phyloP scores from a whole-genome alignment of 2,797 vertebrate species.

The Acanthornis magna region DNA sequence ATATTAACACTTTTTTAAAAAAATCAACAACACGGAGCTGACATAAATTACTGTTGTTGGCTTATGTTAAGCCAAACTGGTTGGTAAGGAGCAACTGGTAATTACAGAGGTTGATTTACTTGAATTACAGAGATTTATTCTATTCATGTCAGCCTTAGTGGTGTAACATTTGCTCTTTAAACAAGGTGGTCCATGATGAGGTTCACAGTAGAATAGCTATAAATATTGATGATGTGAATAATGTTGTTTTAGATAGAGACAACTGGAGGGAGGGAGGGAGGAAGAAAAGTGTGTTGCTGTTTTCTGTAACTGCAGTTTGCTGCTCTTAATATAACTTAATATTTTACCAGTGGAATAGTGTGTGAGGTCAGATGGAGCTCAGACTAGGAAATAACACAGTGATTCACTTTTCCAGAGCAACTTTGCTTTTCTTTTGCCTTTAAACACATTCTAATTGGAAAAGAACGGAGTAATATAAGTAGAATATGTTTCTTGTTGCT shows the following conservation, averaged over 20 bases:
- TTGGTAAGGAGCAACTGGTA: neutral
- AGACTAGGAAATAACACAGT: slow-evolving; percentile 19
- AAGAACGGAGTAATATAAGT: neutral
- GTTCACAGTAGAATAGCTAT: neutral
- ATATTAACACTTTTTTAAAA: neutral
- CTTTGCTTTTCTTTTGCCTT: neutral
- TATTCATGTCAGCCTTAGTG: neutral
- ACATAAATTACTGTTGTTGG: neutral
- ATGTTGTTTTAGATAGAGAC: neutral
- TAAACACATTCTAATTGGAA: neutral
- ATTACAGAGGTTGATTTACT: too few species aligned
- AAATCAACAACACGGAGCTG: neutral
- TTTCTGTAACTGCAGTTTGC: neutral
- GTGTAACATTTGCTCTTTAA: neutral
- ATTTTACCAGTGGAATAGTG: neutral
- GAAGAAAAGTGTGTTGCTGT: neutral
- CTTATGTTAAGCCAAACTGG: neutral
- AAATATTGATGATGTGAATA: neutral
- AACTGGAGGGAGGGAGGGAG: neutral
- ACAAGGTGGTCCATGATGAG: neutral
- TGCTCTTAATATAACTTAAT: neutral
- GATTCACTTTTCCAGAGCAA: slow-evolving; percentile 32
- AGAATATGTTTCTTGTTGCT: neutral
- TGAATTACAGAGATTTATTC: neutral
- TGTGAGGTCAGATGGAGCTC: neutral